Base-by-base conservation (phyloP, 2,888 invertebrate species). In the Drosophila vallismaia region DNA sequence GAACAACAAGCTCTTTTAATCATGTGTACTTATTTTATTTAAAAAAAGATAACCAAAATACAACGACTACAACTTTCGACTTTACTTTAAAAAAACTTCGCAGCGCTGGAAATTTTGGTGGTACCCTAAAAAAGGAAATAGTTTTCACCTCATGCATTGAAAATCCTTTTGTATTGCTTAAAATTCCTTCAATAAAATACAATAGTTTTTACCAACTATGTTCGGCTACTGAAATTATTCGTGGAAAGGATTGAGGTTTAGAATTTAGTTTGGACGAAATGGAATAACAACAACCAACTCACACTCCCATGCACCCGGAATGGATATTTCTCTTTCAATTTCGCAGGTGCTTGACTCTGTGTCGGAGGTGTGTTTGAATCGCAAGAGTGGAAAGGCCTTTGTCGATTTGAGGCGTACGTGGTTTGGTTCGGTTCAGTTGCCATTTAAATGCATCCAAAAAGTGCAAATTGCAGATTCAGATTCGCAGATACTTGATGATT, bases 311-410 rank as follows among this genome's bases (percentile, higher is more conserved):
- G 33, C 71, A 53, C 68, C 70, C 80, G 53, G 87, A 82, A 82
- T 84, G 87, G 79, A 80, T 76, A 78, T 71, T 82, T 84, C 79
- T 64, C 79, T 85, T 85, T 82, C 82, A 82, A 82, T 82, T 82
- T 86, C 66, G 82, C 87, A 84, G 82, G 67, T 78, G 87, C 74
- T 81, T 86, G 75, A 86, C 49, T 75, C 72, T 64, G 59, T 63
- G 67, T 81, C 80, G 71, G 70, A 83, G 64, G 36, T 63, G 66
- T 58, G 48, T 64, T 45, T 26, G 42, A 8, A 10, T 51, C 14
- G 36, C 7, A 50, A 54, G 56, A 28, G 51, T 26, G 68, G 54
- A 24, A 55, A 36, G 38, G 52, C 70, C 73, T 71, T 71, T 74
- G 69, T 60, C 69, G 69, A 77, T 71, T 67, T 69, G 74, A 75